Evolutionary conservation across 2,888 invertebrate species (phyloP).

Genomic region (Plagodis dolabraria): DNA sequence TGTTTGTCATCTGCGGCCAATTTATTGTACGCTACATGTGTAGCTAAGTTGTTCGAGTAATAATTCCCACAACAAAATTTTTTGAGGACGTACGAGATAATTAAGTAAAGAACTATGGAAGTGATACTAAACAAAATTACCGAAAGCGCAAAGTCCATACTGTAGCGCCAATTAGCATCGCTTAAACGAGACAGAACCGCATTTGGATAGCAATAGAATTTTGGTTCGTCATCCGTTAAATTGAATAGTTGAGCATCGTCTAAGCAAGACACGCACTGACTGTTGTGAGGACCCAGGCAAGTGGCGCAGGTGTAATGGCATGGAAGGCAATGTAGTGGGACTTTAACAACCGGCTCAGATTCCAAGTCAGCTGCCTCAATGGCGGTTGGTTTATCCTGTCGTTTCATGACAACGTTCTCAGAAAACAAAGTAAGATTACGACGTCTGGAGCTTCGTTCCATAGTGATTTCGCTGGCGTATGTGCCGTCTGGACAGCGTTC

Average conservation of each 20-base stretch:
- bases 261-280: conserved; percentile 88
- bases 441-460: conserved; percentile 69
- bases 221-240: conserved; percentile 66
- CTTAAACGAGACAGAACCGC: conserved; percentile 71
- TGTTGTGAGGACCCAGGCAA: conserved; percentile 88
- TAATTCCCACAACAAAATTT: conserved; percentile 59
- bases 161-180: conserved; percentile 74
- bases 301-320: conserved; percentile 91
- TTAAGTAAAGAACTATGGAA: conserved; percentile 56
- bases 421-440: conserved; percentile 69
- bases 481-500: conserved; percentile 83
- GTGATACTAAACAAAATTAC: conserved; percentile 62
- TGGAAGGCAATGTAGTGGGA: conserved; percentile 81
- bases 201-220: conserved; percentile 80
- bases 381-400: conserved; percentile 58
- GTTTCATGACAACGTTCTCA: conserved; percentile 61
- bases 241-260: conserved; percentile 86
- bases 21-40: conserved; percentile 67
- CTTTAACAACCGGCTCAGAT: conserved; percentile 50
- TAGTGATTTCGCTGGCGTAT: conserved; percentile 72
- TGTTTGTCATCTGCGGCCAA: conserved; percentile 70
- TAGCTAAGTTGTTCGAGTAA: conserved; percentile 60
- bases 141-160: conserved; percentile 69
- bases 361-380: conserved; percentile 72
- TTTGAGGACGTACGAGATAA: conserved; percentile 57